Conservation (phyloP, 2,888 invertebrate genomes). For the Athalia circularis region DNA sequence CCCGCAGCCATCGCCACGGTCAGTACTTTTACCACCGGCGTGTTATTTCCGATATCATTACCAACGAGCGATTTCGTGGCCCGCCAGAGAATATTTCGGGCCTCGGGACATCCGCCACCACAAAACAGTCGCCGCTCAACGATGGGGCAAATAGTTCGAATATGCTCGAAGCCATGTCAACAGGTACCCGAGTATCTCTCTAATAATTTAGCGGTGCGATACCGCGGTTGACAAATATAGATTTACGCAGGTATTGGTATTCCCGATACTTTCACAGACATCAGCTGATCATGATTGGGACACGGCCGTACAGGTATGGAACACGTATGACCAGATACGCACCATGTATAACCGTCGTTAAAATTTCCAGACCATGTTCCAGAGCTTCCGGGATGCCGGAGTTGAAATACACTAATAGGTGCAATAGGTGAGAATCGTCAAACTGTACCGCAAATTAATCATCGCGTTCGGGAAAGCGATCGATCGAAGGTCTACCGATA, state of each 20-base stretch:
- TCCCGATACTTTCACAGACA: too few relatives aligned
- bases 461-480: too few relatives aligned
- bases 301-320: too few relatives aligned
- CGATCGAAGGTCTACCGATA: too few relatives aligned
- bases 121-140: not conserved
- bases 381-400: too few relatives aligned
- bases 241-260: not conserved
- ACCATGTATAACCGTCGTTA: too few relatives aligned
- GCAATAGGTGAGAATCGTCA: too few relatives aligned
- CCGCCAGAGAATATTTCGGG: conserved; percentile 33
- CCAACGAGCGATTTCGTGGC: conserved; percentile 49
- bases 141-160: conserved; percentile 27
- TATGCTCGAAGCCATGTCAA: conserved; percentile 14
- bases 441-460: too few relatives aligned
- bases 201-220: not conserved
- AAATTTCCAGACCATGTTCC: too few relatives aligned
- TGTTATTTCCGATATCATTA: conserved; percentile 58
- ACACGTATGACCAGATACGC: too few relatives aligned
- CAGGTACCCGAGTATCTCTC: not conserved
- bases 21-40: conserved; percentile 60
- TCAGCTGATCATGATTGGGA: too few relatives aligned
- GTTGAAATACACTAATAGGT: too few relatives aligned
- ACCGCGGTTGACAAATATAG: not conserved
- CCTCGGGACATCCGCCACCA: conserved; percentile 43
- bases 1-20: conserved; percentile 51